A percentile compares a stretch with the other conserved stretches of the same genome.
These are phyloP conservation scores for Lichenostomus cassidix DNA, from an alignment of 2,113 vertebrate genomes.

Conservation along the genomic window DNA sequence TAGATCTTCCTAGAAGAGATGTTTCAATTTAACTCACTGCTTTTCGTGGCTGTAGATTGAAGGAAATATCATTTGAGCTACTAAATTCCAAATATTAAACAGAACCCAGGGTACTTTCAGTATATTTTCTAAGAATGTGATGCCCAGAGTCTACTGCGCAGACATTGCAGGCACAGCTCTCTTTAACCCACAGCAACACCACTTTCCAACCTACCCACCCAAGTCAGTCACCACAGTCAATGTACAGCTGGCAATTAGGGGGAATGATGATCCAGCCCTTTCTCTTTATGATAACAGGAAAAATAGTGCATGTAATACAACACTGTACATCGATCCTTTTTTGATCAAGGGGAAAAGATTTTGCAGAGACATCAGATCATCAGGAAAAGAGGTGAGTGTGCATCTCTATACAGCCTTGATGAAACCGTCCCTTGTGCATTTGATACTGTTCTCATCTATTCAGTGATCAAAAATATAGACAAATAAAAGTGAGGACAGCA, in stretches of 20 bases:
- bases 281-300: constrained; percentile 5
- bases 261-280: background rate
- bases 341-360: constrained; percentile 36
- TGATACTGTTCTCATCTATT: background rate
- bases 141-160: accelerated
- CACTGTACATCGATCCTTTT: constrained; percentile 25
- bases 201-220: background rate
- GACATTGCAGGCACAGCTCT: background rate
- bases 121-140: background rate
- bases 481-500: background rate
- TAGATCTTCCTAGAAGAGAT: background rate
- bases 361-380: background rate
- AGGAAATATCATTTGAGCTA: background rate
- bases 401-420: background rate
- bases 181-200: background rate
- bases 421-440: background rate
- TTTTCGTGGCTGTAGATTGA: background rate
- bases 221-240: background rate
- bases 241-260: background rate
- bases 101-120: accelerated
- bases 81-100: background rate
- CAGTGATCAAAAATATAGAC: background rate
- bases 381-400: background rate
- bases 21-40: background rate
- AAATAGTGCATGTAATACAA: background rate